phyloP scores from a whole-genome alignment of 2,888 invertebrate species.

The Gastrophysa polygoni region DNA sequence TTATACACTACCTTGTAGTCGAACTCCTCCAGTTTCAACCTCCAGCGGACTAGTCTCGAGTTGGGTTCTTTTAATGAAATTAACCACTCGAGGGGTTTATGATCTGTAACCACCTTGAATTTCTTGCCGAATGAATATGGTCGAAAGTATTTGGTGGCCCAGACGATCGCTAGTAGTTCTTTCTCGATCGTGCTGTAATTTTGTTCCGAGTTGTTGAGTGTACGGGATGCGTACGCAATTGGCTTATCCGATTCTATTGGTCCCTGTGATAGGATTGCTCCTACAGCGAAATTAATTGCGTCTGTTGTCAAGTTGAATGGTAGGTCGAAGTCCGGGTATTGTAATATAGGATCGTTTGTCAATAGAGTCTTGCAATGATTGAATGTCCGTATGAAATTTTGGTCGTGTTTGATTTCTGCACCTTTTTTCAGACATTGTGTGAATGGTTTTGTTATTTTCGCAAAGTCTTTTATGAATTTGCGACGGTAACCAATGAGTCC shows the following conservation, averaged over 20 bases:
- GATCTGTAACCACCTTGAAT: too few species aligned
- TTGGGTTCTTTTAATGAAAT: too few species aligned
- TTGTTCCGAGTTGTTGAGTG: too few species aligned
- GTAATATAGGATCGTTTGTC: conserved; percentile 6
- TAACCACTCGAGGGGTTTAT: too few species aligned
- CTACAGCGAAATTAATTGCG: conserved; percentile 43
- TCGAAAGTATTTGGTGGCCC: too few species aligned
- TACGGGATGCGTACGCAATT: conserved; percentile 45
- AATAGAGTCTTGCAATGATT: conserved; percentile 15
- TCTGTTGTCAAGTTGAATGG: conserved; percentile 46
- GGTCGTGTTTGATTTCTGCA: conserved; percentile 21
- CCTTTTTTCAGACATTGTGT: conserved; percentile 31
- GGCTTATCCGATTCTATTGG: conserved; percentile 45
- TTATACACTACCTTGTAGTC: too few species aligned
- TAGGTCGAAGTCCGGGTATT: too few species aligned
- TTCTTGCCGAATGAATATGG: too few species aligned
- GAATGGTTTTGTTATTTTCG: conserved; percentile 32
- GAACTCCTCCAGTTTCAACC: too few species aligned
- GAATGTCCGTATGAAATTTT: conserved; percentile 13
- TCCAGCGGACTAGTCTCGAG: too few species aligned
- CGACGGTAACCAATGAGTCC: conserved; percentile 35
- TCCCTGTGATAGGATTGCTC: conserved; percentile 45
- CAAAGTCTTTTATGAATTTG: conserved; percentile 32
- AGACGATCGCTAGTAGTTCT: too few species aligned
- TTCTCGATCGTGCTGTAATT: too few species aligned